Evolutionary conservation across 2,888 invertebrate species (phyloP).

Genomic region (Pycnomerus fuliginosus): DNA sequence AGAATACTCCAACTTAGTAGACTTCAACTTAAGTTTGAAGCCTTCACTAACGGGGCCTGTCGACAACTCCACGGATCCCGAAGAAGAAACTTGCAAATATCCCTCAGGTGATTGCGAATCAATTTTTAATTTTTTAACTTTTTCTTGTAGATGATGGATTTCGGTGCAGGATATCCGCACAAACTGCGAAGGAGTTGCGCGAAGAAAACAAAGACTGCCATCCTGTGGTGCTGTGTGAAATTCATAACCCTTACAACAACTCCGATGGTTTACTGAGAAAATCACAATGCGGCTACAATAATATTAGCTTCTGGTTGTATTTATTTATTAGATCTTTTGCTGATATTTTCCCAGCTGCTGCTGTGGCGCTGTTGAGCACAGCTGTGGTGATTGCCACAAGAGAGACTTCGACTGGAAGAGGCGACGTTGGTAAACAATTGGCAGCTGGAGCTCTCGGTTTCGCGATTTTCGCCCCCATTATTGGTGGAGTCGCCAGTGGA

Average conservation of each 20-base stretch:
- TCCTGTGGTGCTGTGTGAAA: slow-evolving; percentile 69
- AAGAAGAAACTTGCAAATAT: slow-evolving; percentile 65
- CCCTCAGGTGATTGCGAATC: slow-evolving; percentile 56
- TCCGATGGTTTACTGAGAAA: slow-evolving; percentile 66
- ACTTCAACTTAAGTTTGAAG: slow-evolving; percentile 57
- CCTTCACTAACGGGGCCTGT: slow-evolving; percentile 48
- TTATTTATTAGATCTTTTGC: slow-evolving; percentile 67
- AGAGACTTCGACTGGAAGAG: slow-evolving; percentile 76
- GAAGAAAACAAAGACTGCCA: slow-evolving; percentile 54
- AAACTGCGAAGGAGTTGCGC: slow-evolving; percentile 45
- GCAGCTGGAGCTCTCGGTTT: slow-evolving; percentile 75
- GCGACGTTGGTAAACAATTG: slow-evolving; percentile 76
- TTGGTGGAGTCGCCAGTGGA: slow-evolving; percentile 48
- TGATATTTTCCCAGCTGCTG: slow-evolving; percentile 76
- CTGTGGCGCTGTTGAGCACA: slow-evolving; percentile 68
- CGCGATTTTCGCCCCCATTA: slow-evolving; percentile 67
- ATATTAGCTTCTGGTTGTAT: slow-evolving; percentile 70
- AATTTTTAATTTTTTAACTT: slow-evolving; percentile 2
- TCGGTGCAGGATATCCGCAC: slow-evolving; percentile 63
- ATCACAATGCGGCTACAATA: slow-evolving; percentile 72
- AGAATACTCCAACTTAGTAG: slow-evolving; percentile 55
- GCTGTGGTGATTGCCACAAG: slow-evolving; percentile 81
- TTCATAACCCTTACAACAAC: slow-evolving; percentile 69
- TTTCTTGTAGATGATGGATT: slow-evolving; percentile 53
- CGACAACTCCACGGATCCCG: slow-evolving; percentile 46